Conservation (phyloP, 2,113 vertebrate species). For the Okapia johnstoni region DNA sequence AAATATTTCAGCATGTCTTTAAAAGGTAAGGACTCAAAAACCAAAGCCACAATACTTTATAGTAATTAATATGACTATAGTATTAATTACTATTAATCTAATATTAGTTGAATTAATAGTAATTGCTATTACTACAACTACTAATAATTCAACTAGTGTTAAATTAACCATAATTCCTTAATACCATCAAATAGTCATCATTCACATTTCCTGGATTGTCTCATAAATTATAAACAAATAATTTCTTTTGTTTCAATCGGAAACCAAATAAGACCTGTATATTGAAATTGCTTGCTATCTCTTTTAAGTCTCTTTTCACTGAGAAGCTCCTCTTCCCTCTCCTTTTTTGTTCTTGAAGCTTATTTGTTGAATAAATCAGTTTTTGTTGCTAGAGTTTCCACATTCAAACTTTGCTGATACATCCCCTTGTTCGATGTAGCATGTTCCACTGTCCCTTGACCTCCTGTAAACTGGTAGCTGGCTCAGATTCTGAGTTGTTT, state of each 20-base stretch:
- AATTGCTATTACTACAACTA: not conserved
- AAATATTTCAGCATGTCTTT: slow-evolving; percentile 33
- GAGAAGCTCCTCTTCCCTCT: not conserved
- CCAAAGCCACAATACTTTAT: not conserved
- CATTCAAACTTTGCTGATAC: not conserved
- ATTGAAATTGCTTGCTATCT: not conserved
- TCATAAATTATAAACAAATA: not conserved
- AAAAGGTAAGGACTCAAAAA: not conserved
- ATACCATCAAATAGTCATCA: not conserved
- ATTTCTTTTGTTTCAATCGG: not conserved
- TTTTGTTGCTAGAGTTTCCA: not conserved
- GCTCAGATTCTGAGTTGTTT: not conserved
- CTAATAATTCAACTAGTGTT: not conserved
- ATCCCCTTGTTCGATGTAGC: not conserved
- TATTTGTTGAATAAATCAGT: not conserved
- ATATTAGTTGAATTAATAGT: not conserved
- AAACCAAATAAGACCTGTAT: not conserved
- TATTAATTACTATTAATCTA: not conserved
- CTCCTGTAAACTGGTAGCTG: not conserved
- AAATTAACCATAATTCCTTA: not conserved
- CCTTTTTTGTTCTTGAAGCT: not conserved
- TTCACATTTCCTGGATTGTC: not conserved
- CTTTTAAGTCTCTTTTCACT: not conserved
- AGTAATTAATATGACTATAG: not conserved
- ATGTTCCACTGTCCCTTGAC: not conserved